These are phyloP conservation scores for Agrochola litura DNA, from an alignment of 2,888 invertebrate species.

Conservation along the genomic window DNA sequence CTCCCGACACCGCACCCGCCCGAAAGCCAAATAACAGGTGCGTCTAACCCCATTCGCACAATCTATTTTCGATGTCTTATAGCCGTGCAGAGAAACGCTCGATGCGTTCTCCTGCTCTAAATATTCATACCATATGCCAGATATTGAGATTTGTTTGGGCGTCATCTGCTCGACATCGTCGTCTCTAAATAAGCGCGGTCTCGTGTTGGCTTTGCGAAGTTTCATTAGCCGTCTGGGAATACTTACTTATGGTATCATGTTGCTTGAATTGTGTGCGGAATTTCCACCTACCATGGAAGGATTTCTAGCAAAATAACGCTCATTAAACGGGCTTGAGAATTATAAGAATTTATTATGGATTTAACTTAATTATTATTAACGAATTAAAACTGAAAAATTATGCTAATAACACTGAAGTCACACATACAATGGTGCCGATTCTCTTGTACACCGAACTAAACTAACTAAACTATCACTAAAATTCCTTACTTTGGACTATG, in stretches of 20 bases:
- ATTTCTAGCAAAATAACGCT: constrained; percentile 58
- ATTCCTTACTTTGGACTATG: too few species aligned
- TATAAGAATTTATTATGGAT: constrained; percentile 29
- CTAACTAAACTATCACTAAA: too few species aligned
- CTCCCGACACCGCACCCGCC: constrained; percentile 81
- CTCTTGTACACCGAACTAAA: too few species aligned
- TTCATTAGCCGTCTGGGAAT: constrained; percentile 87
- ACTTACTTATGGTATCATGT: constrained; percentile 84
- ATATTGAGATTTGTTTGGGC: constrained; percentile 90
- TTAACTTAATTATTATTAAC: constrained; percentile 2
- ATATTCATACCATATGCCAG: constrained; percentile 90
- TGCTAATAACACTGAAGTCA: not conserved
- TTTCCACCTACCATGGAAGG: constrained; percentile 67
- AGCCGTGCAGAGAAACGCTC: constrained; percentile 88
- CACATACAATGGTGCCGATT: too few species aligned
- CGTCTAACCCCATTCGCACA: constrained; percentile 90
- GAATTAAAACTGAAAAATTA: not conserved
- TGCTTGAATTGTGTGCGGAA: constrained; percentile 82
- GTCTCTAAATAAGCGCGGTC: constrained; percentile 85
- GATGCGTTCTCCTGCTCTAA: constrained; percentile 88
- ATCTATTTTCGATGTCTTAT: constrained; percentile 91
- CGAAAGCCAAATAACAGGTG: constrained; percentile 90
- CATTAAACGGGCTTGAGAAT: constrained; percentile 36
- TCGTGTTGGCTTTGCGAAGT: constrained; percentile 85
- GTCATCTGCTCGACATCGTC: constrained; percentile 88